Evolutionary conservation across 1,140 invertebrate genomes (phyloP), one percentile per base, ranked within the genome.

Genomic region (Melitaea cinxia): DNA sequence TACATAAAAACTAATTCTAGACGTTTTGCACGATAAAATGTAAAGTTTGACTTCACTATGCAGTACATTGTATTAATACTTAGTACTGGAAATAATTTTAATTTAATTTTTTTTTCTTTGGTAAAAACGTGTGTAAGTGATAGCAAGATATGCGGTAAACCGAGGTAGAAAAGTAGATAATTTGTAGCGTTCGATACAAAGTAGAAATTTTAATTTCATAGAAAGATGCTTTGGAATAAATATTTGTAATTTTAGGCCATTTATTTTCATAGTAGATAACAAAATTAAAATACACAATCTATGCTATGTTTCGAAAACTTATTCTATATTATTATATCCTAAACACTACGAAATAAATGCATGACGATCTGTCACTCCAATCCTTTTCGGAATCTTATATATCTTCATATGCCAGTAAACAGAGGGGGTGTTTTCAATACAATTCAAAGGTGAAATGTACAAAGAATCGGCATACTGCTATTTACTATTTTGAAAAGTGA

Each of bases 31-130:
- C 21, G 21, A 73, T 81, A 76, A 83, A 82, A 75, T 75, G 69
- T 79, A 82, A 87, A 89, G 83, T 89, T 80, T 78, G 30, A 89
- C 81, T 81, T 82, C 85, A 84, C 68, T 65, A 75, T 55, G 67
- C 63, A 67, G 57, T 70, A 71, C 68, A 58, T 68, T 50, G 1
- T 47, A 47, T 6, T 21, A 21, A 4, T 21, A 12, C 19, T 45
- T 49, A 52, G 26, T 47, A 52, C 23, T 14, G 26, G 54, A 9
- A 39, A 68, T 72, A 2, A 71, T 28, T 23, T 52, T 21, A 24
- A 47, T 47, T 47, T 47, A 33, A 53, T 30, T 21, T 53, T 9
- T 39, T 24, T 33, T 28, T 21, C 19, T 57, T 57, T 57, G 37
- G 23, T 42, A 26, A 33, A 42, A 57, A 28, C 49, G 15, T 42